Evolutionary conservation across 1,140 invertebrate species (phyloP).

Genomic region (Batillaria attramentaria): DNA sequence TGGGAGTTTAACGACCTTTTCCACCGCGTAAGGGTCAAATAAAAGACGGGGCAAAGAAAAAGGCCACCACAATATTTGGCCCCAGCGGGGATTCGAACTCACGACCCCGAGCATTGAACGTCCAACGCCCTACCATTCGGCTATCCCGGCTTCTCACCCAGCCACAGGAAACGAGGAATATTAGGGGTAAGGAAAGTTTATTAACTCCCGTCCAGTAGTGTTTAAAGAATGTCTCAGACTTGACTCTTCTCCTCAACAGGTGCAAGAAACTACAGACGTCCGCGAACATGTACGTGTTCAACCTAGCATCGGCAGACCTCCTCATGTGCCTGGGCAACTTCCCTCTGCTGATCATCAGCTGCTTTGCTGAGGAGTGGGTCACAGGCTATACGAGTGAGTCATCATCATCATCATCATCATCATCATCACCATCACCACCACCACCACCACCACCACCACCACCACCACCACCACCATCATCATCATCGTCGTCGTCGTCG

Average conservation of each 20-base stretch:
- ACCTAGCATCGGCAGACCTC: slow-evolving; percentile 46
- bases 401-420: slow-evolving; percentile 35
- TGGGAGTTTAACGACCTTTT: too few relatives aligned
- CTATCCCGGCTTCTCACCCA: too few relatives aligned
- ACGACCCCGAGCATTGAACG: too few relatives aligned
- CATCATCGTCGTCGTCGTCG: slow-evolving; percentile 29
- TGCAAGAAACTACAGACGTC: slow-evolving; percentile 43
- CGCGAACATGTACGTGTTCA: slow-evolving; percentile 45
- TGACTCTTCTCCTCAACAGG: slow-evolving; percentile 33
- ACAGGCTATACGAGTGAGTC: slow-evolving; percentile 42
- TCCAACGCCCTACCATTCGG: too few relatives aligned
- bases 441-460: slow-evolving; percentile 30
- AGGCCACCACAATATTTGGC: too few relatives aligned
- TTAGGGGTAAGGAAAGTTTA: too few relatives aligned
- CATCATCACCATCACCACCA: slow-evolving; percentile 35
- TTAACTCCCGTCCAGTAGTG: too few relatives aligned
- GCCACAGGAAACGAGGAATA: too few relatives aligned
- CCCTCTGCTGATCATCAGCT: slow-evolving; percentile 36
- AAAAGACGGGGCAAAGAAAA: too few relatives aligned
- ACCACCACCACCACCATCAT: slow-evolving; percentile 27
- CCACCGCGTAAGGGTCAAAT: too few relatives aligned
- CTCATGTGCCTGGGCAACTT: slow-evolving; percentile 43
- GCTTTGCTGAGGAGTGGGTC: slow-evolving; percentile 41
- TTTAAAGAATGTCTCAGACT: too few relatives aligned
- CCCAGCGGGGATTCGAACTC: too few relatives aligned